phyloP scores from a whole-genome alignment of 2,888 invertebrate species.

The Deroplatys truncata region DNA sequence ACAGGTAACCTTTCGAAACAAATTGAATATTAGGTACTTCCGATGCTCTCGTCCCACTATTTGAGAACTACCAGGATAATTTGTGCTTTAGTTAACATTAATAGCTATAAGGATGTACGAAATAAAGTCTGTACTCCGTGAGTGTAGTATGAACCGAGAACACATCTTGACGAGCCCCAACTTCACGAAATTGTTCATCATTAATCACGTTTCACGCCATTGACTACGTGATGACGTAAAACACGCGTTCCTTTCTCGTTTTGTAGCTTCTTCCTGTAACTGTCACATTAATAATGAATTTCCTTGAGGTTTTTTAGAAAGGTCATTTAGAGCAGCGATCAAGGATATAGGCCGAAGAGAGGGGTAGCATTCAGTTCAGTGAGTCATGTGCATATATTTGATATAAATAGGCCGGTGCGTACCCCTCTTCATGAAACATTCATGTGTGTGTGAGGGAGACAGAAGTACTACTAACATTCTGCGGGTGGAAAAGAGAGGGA shows the following conservation, averaged over 20 bases:
- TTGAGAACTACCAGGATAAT: too few species aligned
- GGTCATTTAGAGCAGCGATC: background rate
- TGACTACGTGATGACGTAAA: background rate
- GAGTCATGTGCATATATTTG: slow-evolving; percentile 20
- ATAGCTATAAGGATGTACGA: too few species aligned
- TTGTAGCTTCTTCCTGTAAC: background rate
- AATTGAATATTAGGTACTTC: too few species aligned
- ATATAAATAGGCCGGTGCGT: background rate
- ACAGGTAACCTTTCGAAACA: too few species aligned
- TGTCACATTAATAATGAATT: background rate
- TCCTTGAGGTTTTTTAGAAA: background rate
- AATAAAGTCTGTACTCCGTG: too few species aligned
- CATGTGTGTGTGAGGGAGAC: background rate
- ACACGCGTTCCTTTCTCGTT: background rate
- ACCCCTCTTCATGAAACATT: slow-evolving; percentile 20
- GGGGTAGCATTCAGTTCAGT: slow-evolving; percentile 1
- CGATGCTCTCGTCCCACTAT: too few species aligned
- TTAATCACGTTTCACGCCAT: background rate
- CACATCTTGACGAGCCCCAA: too few species aligned
- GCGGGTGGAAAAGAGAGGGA: background rate
- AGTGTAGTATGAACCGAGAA: too few species aligned
- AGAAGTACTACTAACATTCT: background rate
- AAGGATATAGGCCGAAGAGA: background rate
- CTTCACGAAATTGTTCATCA: background rate
- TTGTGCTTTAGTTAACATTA: too few species aligned